phyloP scores from a whole-genome alignment of 2,888 invertebrate genomes.

The Cantharis lateralis region DNA sequence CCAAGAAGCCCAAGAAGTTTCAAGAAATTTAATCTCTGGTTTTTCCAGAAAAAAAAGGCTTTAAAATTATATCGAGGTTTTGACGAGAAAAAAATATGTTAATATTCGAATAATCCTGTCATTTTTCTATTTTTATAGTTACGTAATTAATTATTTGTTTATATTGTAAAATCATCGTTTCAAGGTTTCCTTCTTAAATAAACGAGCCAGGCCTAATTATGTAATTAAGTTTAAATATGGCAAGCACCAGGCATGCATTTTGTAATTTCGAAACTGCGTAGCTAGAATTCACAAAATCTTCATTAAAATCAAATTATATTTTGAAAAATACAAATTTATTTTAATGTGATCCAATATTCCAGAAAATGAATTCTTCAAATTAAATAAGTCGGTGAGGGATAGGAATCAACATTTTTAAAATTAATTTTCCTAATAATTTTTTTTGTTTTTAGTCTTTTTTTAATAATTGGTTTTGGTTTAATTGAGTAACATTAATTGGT shows the following conservation, averaged over 20 bases:
- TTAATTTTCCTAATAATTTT: too few species aligned
- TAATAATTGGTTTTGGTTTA: too few species aligned
- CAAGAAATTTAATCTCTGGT: neutral
- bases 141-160: neutral
- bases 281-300: neutral
- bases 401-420: too few species aligned
- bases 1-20: too few species aligned
- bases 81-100: neutral
- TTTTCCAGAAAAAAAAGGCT: too few species aligned
- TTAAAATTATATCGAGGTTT: neutral
- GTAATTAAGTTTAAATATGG: neutral
- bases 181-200: neutral
- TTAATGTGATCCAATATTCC: too few species aligned
- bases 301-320: too few species aligned
- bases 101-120: neutral
- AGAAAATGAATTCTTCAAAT: too few species aligned
- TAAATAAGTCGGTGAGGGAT: too few species aligned
- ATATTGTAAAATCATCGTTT: neutral
- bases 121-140: neutral
- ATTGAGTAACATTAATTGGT: too few species aligned
- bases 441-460: too few species aligned
- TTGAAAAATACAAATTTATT: too few species aligned
- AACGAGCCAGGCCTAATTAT: neutral
- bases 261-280: neutral
- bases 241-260: neutral